Percentiles rank a stretch among this genome's conserved stretches.
Evolutionary conservation across 1,140 invertebrate genomes (phyloP).

Genomic region (Drosophila littoralis): DNA sequence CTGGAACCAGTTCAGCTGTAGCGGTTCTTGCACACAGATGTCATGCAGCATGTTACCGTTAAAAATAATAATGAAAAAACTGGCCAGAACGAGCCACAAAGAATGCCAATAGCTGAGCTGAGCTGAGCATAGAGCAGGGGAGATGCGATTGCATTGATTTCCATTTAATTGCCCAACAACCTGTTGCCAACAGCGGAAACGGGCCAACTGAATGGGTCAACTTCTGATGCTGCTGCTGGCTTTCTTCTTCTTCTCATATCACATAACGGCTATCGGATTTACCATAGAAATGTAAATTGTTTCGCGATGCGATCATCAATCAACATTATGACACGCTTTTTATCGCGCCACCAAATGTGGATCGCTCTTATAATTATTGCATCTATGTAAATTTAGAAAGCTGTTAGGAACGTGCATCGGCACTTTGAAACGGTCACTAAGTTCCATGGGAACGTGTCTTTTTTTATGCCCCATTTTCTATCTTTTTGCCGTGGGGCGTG

Average conservation of each 20-base stretch:
- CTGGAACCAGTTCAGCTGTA: constrained; percentile 63
- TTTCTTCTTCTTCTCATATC: background rate
- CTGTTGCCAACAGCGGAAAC: constrained; percentile 33
- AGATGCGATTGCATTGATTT: constrained; percentile 66
- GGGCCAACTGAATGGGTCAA: constrained; percentile 68
- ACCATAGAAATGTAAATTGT: constrained; percentile 56
- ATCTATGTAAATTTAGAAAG: constrained; percentile 79
- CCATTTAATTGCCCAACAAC: constrained; percentile 64
- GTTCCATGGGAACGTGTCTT: constrained; percentile 23
- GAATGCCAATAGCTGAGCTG: constrained; percentile 60
- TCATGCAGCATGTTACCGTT: constrained; percentile 77
- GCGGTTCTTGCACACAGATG: constrained; percentile 65
- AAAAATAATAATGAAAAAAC: constrained; percentile 64
- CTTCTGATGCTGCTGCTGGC: background rate
- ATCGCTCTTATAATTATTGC: constrained; percentile 56
- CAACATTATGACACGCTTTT: constrained; percentile 12
- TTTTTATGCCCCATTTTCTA: background rate
- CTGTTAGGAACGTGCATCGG: constrained; percentile 51
- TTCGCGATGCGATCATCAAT: constrained; percentile 34
- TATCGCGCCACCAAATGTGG: constrained; percentile 8
- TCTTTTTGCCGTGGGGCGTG: background rate
- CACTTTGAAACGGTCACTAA: constrained; percentile 19
- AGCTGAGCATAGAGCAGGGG: constrained; percentile 12
- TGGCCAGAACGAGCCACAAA: constrained; percentile 7
- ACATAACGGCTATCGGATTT: constrained; percentile 1